Base-by-base conservation (phyloP, 1,140 invertebrate genomes). In the Zaprionus ghesquierei region DNA sequence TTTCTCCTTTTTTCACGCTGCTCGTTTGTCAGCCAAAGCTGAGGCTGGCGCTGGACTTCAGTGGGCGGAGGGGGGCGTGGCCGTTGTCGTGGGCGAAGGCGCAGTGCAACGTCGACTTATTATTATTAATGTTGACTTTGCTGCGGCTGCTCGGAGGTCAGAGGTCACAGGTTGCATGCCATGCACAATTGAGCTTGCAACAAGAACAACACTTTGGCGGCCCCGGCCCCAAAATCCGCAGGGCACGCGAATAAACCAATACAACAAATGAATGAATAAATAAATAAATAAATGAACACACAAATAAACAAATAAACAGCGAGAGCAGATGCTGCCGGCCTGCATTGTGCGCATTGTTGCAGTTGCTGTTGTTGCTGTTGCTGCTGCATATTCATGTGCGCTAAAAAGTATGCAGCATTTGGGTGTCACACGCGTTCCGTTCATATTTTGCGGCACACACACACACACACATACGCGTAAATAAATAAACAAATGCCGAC, bases 111-210 rank as follows among this genome's bases (percentile, higher is more conserved):
- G 1, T 1, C 18, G 18, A 20, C 12, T 60, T 69, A 22, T 27
- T 38, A 22, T 27, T 38, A 41, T 58, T 53, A 33, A 61, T 59
- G 41, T 68, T 46, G 25, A 23, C 22, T 15, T 51, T 23, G 22
- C 25, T 38, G 25, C 44, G 25, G 38, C 15, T 56, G 38, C n/a
- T 44, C 51, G 46, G 46, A 29, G 56, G 15, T 59, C 15, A 23
- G 8, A 46, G 41, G 41, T 46, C 23, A 51, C 27, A 51, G 20
- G 20, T 15, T 51, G 41, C 18, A 46, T 59, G 53, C 33, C 75
- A 80, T 71, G 72, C 77, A 79, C 77, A 80, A 80, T 76, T 70
- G 54, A 62, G 55, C 60, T 71, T 54, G 68, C 68, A 73, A 73
- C 38, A 65, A 65, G 65, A 69, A 60, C n/a, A 46, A 59, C 73